Conservation (phyloP, 2,113 vertebrate species). For the Anarrhichthys ocellatus region DNA sequence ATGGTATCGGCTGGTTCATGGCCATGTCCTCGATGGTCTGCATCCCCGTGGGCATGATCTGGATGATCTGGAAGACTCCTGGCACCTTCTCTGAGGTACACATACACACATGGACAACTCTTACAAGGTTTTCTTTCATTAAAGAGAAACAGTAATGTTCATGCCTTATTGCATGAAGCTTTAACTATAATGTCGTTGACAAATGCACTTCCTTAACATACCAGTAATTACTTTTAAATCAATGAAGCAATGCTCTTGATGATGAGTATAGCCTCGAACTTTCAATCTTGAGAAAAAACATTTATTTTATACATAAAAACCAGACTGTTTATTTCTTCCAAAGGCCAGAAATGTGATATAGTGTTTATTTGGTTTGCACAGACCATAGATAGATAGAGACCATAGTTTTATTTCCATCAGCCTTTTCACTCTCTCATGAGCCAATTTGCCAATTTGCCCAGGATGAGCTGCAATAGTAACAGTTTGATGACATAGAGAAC, state of each 20-base stretch:
- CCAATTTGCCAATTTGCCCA: neutral
- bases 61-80: conserved; percentile 92
- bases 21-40: conserved; percentile 98
- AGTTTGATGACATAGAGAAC: neutral
- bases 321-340: neutral
- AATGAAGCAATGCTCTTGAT: neutral
- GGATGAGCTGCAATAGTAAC: neutral
- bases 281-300: neutral
- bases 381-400: neutral
- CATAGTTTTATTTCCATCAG: too few species aligned
- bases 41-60: conserved; percentile 91
- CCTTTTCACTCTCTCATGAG: neutral
- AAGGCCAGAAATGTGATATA: neutral
- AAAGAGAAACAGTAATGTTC: neutral
- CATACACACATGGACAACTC: neutral
- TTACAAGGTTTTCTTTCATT: neutral
- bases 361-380: neutral
- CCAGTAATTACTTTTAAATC: neutral
- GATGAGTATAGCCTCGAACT: neutral
- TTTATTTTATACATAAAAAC: neutral
- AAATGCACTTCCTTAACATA: neutral
- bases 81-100: conserved; percentile 92
- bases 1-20: conserved; percentile 99
- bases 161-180: neutral
- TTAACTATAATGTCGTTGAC: neutral